Percentiles rank a stretch among this genome's conserved stretches.
phyloP scores from a whole-genome alignment of 2,888 invertebrate genomes.

The Cantharis rufa region DNA sequence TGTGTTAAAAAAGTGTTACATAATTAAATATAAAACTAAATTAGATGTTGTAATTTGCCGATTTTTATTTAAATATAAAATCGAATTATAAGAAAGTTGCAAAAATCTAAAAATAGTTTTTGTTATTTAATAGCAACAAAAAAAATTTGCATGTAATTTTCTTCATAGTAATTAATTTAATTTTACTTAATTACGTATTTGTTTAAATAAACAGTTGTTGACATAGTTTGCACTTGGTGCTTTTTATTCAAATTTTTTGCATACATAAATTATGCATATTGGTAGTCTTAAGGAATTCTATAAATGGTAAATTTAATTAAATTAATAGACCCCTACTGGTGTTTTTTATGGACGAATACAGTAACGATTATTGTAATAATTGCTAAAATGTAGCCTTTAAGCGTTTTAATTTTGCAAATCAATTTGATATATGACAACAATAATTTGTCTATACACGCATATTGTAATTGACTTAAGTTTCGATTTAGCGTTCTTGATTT shows the following conservation, averaged over 20 bases:
- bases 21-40: background rate
- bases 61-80: background rate
- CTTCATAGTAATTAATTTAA: background rate
- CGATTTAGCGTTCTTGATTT: background rate
- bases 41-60: background rate
- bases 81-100: background rate
- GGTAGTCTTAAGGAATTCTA: slow-evolving; percentile 5
- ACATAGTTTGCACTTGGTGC: background rate
- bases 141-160: background rate
- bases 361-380: slow-evolving; percentile 6
- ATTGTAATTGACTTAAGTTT: slow-evolving; percentile 9
- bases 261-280: slow-evolving; percentile 8
- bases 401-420: slow-evolving; percentile 10
- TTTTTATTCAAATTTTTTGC: background rate
- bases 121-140: background rate
- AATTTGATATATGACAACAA: slow-evolving; percentile 16
- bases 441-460: slow-evolving; percentile 9
- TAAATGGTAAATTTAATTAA: slow-evolving; percentile 18
- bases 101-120: background rate
- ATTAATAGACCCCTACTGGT: slow-evolving; percentile 18
- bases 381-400: slow-evolving; percentile 9
- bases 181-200: background rate
- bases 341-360: slow-evolving; percentile 10
- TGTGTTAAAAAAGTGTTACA: background rate
- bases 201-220: background rate